These are phyloP conservation scores for Conger conger DNA, from an alignment of 2,113 vertebrate species.

Conservation along the genomic window DNA sequence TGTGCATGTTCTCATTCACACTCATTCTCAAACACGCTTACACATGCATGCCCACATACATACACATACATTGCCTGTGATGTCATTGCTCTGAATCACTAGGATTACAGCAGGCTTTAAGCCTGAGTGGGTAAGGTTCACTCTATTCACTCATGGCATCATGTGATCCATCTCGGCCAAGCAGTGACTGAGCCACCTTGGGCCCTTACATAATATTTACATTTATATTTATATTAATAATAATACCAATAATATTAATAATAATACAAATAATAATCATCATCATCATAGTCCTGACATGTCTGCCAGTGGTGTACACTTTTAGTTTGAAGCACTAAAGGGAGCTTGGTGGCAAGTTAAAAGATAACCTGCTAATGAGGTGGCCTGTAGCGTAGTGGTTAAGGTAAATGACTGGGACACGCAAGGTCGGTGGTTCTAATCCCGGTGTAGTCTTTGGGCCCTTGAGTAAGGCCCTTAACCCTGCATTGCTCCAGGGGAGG, in stretches of 20 bases:
- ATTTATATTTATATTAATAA: no score
- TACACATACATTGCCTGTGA: not conserved
- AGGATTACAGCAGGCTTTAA: not conserved
- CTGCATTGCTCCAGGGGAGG: no score
- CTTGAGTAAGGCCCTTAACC: no score
- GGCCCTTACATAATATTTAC: no score
- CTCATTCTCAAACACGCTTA: not conserved
- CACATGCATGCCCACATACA: not conserved
- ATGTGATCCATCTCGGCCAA: not conserved
- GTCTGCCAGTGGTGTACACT: no score
- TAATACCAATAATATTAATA: no score
- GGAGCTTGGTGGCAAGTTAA: not conserved
- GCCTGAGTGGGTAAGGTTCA: not conserved
- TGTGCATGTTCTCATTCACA: not conserved
- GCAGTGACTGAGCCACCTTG: not conserved
- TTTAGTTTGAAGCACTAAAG: not conserved
- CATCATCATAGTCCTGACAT: no score
- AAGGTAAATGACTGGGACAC: no score
- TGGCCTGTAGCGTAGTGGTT: no score
- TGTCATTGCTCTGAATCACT: not conserved
- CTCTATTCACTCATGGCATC: not conserved
- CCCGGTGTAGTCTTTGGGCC: no score
- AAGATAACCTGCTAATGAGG: not conserved
- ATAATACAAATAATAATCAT: no score
- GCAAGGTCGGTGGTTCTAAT: no score